Evolutionary conservation across 2,797 vertebrate species (phyloP), one percentile per base, ranked within the genome.

Genomic region (Capromys pilorides): DNA sequence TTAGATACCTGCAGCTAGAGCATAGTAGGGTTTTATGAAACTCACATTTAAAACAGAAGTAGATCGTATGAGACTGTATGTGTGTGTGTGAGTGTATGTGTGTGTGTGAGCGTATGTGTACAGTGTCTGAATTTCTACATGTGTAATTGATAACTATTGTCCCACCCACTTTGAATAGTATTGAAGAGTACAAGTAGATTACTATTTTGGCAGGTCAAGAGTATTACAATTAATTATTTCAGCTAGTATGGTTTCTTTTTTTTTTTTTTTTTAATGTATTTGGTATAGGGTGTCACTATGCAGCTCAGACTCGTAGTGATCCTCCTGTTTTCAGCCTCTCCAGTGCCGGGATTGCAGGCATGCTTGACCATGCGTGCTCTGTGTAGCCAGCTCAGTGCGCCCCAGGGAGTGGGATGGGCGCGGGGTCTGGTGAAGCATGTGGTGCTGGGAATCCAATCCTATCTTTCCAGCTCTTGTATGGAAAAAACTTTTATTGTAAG

Each of bases 11-110:
- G 79, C 62, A 92, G 28, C 41, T 18, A 93, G 95, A 83, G 31
- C 5, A 77, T 62, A 91, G 41, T 64, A 69, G 77, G 33, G 78
- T 71, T 94, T 95, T 80, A 93, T 88, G 85, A 94, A 10, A 87
- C 62, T 75, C 51, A 64, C 18, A 78, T 79, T 88, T 62, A 94
- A 87, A 91, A 79, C 31, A 4, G 19, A 93, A 89, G 10, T 59
- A 12, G 26, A 91, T 54, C 33, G 75, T 61, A 11, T 59, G 4
- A 12, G 33, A 96, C 85, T 92, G 12, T 86, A 10, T 39, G 26
- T 13, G 36, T 75, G 4, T 66, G 1, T 71, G 4, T 73, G 12
- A n/a, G 51, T 54, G 51, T 54, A 14, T 54, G 51, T 51, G 51
- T 54, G 51, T 54, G 51, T 54, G 51, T 54, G 51, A 2, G 51